A percentile compares a stretch with the other conserved stretches of the same genome.
Evolutionary conservation across 2,797 vertebrate genomes (phyloP).

Genomic region (Malacoraja senta): DNA sequence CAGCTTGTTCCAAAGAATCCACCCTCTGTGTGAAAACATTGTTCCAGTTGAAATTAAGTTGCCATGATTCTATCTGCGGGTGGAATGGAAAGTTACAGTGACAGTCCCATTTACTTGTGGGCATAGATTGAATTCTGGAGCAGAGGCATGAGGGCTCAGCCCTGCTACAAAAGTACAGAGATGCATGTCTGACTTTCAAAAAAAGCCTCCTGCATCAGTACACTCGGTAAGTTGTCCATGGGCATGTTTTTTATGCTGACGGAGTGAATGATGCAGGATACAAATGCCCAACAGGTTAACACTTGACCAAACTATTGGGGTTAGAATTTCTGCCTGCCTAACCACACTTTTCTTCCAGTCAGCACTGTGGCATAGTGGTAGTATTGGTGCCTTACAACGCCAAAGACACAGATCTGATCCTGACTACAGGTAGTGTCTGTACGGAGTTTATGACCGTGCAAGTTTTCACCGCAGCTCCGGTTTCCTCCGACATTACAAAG

Average conservation of each 20-base stretch:
- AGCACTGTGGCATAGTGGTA: no score
- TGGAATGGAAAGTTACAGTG: no score
- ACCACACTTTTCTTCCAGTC: no score
- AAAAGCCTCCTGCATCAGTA: background rate
- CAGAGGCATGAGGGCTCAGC: background rate
- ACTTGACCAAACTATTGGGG: background rate
- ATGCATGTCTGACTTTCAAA: background rate
- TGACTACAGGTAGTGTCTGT: no score
- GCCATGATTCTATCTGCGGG: background rate
- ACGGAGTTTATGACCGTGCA: no score
- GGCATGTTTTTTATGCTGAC: background rate
- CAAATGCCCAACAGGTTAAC: background rate
- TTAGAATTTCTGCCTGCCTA: background rate
- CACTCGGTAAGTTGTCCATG: background rate
- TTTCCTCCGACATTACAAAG: no score
- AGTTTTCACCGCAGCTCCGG: no score
- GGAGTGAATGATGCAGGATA: background rate
- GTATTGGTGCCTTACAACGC: no score
- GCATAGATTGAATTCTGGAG: background rate
- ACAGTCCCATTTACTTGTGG: background rate
- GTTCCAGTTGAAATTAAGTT: background rate
- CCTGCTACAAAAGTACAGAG: background rate
- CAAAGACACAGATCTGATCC: no score
- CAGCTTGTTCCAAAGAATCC: no score
- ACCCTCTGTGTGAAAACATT: no score